Conservation (phyloP, 2,113 vertebrate species). For the Picathartes gymnocephalus region DNA sequence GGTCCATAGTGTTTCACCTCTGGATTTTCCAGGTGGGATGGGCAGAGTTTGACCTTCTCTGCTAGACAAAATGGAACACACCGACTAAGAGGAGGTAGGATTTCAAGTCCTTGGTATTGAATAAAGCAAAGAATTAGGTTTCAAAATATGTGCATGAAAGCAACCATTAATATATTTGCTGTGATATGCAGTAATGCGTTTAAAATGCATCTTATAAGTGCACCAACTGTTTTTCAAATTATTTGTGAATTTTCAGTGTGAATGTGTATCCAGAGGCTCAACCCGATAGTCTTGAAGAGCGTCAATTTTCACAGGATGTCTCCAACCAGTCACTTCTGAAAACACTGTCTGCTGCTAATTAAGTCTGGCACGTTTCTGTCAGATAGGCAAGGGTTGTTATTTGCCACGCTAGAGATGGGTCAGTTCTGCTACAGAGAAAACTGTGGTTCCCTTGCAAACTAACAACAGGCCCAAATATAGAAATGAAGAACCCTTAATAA, state of each 20-base stretch:
- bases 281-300: background rate
- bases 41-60: background rate
- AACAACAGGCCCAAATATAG: background rate
- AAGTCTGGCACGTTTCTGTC: constrained; percentile 24
- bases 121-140: background rate
- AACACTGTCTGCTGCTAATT: constrained; percentile 12
- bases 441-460: background rate
- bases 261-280: constrained; percentile 11
- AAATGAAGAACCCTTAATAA: background rate
- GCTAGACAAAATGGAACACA: background rate
- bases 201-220: background rate
- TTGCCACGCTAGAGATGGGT: background rate
- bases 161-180: background rate
- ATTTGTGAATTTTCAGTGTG: constrained; percentile 7
- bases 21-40: background rate
- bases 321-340: constrained; percentile 15
- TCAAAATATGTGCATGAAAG: background rate
- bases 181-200: background rate
- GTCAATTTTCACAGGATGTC: constrained; percentile 17
- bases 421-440: background rate
- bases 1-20: background rate
- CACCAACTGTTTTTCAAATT: background rate
- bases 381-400: constrained; percentile 1
- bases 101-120: background rate
- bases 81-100: background rate